Percentiles rank a stretch among this genome's conserved stretches.
phyloP scores from a whole-genome alignment of 2,113 vertebrate species.

The Raphicerus campestris region DNA sequence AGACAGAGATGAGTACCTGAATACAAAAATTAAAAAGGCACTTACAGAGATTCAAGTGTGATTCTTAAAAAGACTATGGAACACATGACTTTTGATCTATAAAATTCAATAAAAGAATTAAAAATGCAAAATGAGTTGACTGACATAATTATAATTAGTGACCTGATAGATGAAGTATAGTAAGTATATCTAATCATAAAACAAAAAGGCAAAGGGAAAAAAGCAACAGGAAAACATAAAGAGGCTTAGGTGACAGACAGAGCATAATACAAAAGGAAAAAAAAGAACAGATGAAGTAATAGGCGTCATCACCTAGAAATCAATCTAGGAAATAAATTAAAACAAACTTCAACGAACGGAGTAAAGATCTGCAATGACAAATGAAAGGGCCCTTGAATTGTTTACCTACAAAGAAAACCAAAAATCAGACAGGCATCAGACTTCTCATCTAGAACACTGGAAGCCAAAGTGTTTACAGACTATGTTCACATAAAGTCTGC shows the following conservation, averaged over 20 bases:
- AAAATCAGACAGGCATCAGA: neutral
- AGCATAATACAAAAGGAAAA: neutral
- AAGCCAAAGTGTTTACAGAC: neutral
- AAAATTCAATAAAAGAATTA: neutral
- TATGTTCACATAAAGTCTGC: neutral
- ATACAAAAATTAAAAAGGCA: neutral
- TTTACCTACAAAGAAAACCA: neutral
- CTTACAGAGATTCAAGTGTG: neutral
- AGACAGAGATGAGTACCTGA: neutral
- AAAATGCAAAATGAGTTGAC: neutral
- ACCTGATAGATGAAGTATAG: neutral
- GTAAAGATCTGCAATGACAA: neutral
- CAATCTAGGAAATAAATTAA: neutral
- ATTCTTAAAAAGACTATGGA: neutral
- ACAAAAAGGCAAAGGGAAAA: neutral
- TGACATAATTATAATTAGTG: neutral
- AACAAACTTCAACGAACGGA: neutral
- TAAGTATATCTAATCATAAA: neutral
- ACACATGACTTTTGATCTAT: neutral
- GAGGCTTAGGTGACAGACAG: neutral
- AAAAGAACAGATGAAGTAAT: neutral
- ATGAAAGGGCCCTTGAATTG: neutral
- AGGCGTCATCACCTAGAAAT: neutral
- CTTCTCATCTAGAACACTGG: neutral
- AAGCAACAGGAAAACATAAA: neutral